Evolutionary conservation across 2,888 invertebrate species (phyloP), one percentile per base, ranked within the genome.

Genomic region (Neria commutata): DNA sequence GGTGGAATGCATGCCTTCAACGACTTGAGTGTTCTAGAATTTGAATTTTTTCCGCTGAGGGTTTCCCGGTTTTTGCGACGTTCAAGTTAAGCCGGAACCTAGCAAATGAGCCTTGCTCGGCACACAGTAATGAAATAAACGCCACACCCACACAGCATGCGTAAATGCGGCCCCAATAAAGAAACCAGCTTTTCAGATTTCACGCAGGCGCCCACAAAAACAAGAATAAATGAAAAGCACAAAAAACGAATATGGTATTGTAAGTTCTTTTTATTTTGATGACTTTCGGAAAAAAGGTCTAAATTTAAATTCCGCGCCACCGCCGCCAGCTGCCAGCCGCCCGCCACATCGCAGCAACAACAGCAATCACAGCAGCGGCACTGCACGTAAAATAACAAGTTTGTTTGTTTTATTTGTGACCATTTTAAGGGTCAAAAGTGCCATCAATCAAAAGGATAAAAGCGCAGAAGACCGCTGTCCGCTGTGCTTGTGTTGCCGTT

Each of bases 361-460:
- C 19, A 45, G 33, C 45, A 54, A 23, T 21, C 34, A 4, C 48
- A 29, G 21, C 47, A 42, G 42, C 42, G 40, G 54, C 48, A 49
- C 52, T 58, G 48, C 55, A 55, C 52, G 47, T 46, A 51, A 51
- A 52, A 57, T 54, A 54, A 61, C 52, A 55, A 61, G 56, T 58
- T 61, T 50, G 58, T 52, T 61, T 61, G n/a, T n/a, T 61, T 61
- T 42, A 42, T 42, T 42, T 42, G 42, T 21, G 42, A 42, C 42
- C 42, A 42, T 42, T 42, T 42, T 42, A 42, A 42, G 42, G 42
- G 42, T 42, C 17, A 17, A 42, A 42, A 42, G 42, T 21, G 42
- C 37, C 42, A 42, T 42, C 42, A 42, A 42, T 42, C 42, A 42
- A 42, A 42, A 6, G 42, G 42, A 19, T 42, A 42, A 42, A 42